phyloP scores from a whole-genome alignment of 2,113 vertebrate genomes.

The Charadrius vociferus region DNA sequence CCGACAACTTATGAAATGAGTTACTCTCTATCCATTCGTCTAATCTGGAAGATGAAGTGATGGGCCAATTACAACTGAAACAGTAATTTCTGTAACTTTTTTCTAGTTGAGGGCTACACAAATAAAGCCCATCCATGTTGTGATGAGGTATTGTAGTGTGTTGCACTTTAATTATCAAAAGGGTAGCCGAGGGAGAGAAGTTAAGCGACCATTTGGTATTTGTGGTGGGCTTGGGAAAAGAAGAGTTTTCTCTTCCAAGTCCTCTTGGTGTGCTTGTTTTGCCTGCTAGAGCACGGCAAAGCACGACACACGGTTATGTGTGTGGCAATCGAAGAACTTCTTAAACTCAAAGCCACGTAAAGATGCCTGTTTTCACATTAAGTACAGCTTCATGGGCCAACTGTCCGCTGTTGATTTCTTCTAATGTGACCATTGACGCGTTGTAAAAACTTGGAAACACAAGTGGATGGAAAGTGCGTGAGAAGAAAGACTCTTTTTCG shows the following conservation, averaged over 20 bases:
- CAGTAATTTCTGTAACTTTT: not conserved
- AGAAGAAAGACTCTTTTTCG: not conserved
- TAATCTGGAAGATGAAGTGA: not conserved
- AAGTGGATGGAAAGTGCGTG: not conserved
- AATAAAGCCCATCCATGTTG: not conserved
- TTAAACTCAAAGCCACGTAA: not conserved
- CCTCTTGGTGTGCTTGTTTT: not conserved
- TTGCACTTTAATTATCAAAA: not conserved
- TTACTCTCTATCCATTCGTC: not conserved
- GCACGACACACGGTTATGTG: too few relatives aligned
- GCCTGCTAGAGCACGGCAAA: not conserved
- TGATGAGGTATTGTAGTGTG: not conserved
- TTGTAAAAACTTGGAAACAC: not conserved
- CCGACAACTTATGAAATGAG: fast-evolving
- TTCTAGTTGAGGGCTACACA: not conserved
- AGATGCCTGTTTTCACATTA: not conserved
- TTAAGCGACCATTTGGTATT: not conserved
- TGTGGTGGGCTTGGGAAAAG: not conserved
- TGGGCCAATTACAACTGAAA: not conserved
- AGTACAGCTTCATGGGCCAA: not conserved
- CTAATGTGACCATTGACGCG: too few relatives aligned
- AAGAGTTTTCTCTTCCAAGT: not conserved
- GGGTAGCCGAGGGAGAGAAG: not conserved
- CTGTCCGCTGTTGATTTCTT: not conserved
- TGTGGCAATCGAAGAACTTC: not conserved